Base-by-base conservation (phyloP, 2,888 invertebrate genomes). In the Eugnorisma glareosa region DNA sequence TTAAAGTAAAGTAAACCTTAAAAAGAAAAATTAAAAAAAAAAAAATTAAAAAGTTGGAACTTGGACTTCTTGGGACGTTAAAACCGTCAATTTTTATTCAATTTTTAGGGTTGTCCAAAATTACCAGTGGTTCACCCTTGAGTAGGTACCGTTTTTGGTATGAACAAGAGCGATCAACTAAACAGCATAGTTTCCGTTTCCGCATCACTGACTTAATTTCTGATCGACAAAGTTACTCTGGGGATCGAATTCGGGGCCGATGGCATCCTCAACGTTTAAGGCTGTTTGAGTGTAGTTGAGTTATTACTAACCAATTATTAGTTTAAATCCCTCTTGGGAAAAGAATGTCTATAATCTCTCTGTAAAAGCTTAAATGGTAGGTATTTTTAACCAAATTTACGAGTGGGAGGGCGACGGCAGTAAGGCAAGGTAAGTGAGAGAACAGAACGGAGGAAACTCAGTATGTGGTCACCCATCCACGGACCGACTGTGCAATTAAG, bases 261-360 rank as follows among this genome's bases (percentile, higher is more conserved):
- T 63, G 21, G n/a, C 63, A 21, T 61, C 24, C 8, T 35, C 15
- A 63, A 37, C 63, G 28, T 7, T 78, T 59, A 48, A 40, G 28
- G 21, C 24, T 69, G 70, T 78, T 78, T 66, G 48, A 51, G 24
- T 43, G 40, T 31, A 40, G n/a, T 64, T 35, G 31, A 40, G n/a
- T 64, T 35, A 40, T 64, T 28, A 64, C 48, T 69, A n/a, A 48
- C 40, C 69, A 48, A 69, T 69, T 77, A 69, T 69, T 77, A 77
- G 69, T 64, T 57, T 57, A 0, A 31, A n/a, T 48, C 31, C 21
- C 78, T 40, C 51, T 15, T 77, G 51, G 28, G 77, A 43, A 5
- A 24, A 11, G 15, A 2, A 15, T 28, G 31, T 61, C 2, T 51
- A 37, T 13, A 31, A 43, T 18, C 51, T 45, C 18, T 45, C 45